Evolutionary conservation across 2,888 invertebrate species (phyloP), one percentile per base, ranked within the genome.

Genomic region (Andrena chrysosceles): DNA sequence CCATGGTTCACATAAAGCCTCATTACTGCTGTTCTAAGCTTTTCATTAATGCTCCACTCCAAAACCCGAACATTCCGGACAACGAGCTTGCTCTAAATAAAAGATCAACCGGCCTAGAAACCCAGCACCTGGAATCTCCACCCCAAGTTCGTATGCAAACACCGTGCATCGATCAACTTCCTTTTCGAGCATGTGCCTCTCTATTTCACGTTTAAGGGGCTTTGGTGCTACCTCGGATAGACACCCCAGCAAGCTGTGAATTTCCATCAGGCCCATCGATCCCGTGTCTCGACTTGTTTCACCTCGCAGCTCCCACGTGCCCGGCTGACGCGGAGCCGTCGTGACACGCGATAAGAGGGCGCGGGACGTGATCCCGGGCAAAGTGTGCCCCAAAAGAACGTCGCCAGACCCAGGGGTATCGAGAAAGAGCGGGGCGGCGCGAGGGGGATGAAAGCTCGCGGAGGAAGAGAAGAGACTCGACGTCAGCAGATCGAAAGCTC

Each of bases 401-500:
- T 8, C 26, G 69, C 59, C 70, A 60, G 62, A 52, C 67, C 10
- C n/a, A 35, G 7, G n/a, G 60, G 56, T 48, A 7, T 13, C 48
- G 60, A 64, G 29, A 77, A 71, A 73, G 77, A 26, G 23, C 5
- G 26, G 59, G 33, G 1, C 13, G 76, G n/a, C 13, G 49, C 59
- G 64, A 56, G 48, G 67, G 74, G 81, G 48, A 54, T 62, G 68
- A 60, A 76, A 64, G 31, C 20, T 48, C 77, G 69, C 68, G 68
- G 56, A 66, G 52, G 76, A 20, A 56, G 69, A 74, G 79, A 42
- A n/a, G 68, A 77, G 73, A 71, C 75, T 84, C 88, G 68, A 74
- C 70, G 92, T 92, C 91, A 91, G 92, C 92, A 89, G 77, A 91
- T 89, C 84, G 81, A 74, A 85, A 85, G 81, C 83, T 77, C 49